Evolutionary conservation across 2,888 invertebrate genomes (phyloP).

Genomic region (Eupithecia pulchellata): DNA sequence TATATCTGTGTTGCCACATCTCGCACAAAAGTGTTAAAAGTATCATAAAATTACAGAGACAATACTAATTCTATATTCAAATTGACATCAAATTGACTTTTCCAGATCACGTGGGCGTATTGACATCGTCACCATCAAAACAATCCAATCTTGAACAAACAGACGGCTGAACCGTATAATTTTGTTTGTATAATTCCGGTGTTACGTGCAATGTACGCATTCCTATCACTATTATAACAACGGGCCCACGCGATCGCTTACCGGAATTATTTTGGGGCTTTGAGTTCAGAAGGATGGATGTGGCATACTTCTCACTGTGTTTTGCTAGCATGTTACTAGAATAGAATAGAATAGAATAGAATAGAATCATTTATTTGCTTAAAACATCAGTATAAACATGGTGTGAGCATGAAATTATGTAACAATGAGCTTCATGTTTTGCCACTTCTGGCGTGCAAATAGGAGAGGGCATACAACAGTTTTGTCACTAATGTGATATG

Average conservation of each 20-base stretch:
- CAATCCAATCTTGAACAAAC: slow-evolving; percentile 31
- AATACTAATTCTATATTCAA: not conserved
- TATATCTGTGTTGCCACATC: no score
- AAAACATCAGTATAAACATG: no score
- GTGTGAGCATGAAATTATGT: no score
- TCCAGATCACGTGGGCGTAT: slow-evolving; percentile 12
- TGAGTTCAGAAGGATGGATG: slow-evolving; percentile 27
- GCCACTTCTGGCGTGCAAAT: no score
- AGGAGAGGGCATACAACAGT: no score
- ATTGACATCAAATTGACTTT: not conserved
- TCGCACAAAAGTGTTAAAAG: not conserved
- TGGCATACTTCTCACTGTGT: slow-evolving; percentile 15
- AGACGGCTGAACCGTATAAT: slow-evolving; percentile 47
- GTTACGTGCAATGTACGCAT: slow-evolving; percentile 65
- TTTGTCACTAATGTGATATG: no score
- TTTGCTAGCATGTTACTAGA: not conserved
- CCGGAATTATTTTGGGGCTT: slow-evolving; percentile 55
- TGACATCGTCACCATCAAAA: slow-evolving; percentile 8
- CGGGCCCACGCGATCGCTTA: slow-evolving; percentile 56
- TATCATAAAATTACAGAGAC: not conserved
- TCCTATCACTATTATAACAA: slow-evolving; percentile 73
- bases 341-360: no score
- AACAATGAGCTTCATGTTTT: no score
- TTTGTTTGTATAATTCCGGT: slow-evolving; percentile 72
- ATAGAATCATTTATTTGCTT: no score